Percentiles rank a stretch among this genome's conserved stretches.
Evolutionary conservation across 2,113 vertebrate genomes (phyloP).

Genomic region (Strix aluco): DNA sequence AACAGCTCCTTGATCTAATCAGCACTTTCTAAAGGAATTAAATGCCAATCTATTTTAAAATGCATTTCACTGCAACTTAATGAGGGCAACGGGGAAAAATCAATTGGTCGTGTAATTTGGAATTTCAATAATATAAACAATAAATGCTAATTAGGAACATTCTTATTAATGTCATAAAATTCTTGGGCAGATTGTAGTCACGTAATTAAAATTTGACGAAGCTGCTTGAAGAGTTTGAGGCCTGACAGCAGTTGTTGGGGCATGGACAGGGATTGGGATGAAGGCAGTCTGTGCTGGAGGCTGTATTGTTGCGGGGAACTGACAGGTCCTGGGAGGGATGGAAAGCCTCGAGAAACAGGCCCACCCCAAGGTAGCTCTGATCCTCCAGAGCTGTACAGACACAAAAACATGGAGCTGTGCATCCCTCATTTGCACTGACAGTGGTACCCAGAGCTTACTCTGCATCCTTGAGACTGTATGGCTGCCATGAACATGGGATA

Average conservation of each 20-base stretch:
- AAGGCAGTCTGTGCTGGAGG: not conserved
- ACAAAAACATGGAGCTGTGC: not conserved
- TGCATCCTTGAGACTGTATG: not conserved
- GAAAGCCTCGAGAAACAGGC: not conserved
- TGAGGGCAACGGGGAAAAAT: constrained; percentile 62
- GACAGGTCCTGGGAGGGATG: not conserved
- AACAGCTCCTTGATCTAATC: constrained; percentile 60
- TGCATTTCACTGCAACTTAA: constrained; percentile 49
- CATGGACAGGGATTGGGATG: not conserved
- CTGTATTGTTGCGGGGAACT: rapidly evolving
- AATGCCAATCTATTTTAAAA: constrained; percentile 69
- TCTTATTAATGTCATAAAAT: constrained; percentile 60
- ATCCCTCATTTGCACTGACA: not conserved
- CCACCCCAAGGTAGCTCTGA: not conserved
- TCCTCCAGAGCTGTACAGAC: not conserved
- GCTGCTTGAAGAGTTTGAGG: not conserved
- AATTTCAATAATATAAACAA: constrained; percentile 70
- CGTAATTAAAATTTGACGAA: constrained; percentile 34
- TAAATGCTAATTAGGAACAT: constrained; percentile 65
- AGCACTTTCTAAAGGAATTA: constrained; percentile 63
- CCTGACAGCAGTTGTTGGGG: not conserved
- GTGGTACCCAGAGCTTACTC: not conserved
- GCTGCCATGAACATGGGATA: not conserved
- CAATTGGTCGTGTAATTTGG: constrained; percentile 63
- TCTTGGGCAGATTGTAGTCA: constrained; percentile 45